These are phyloP conservation scores for Thunnus maccoyii DNA, from an alignment of 2,113 vertebrate genomes.

Conservation along the genomic window DNA sequence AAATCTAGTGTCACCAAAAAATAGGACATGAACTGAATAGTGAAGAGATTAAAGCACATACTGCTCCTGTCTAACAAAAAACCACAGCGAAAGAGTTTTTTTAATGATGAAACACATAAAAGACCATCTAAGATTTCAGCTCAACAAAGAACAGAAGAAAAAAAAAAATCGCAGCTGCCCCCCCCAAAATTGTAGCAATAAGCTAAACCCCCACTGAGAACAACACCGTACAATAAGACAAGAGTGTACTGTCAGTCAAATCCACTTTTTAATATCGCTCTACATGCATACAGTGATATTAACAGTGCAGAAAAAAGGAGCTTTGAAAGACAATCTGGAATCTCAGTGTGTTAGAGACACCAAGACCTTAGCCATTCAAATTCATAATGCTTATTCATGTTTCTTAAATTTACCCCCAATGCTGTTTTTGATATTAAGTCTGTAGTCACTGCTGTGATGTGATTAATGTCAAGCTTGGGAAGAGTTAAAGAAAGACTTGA, in stretches of 20 bases:
- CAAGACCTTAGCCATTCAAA: neutral
- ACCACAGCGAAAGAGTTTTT: neutral
- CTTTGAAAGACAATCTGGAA: conserved; percentile 30
- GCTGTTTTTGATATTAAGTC: neutral
- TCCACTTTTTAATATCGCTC: neutral
- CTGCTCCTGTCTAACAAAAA: conserved; percentile 22
- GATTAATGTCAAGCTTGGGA: conserved; percentile 11
- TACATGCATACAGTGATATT: conserved; percentile 7
- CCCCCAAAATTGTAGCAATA: conserved; percentile 1
- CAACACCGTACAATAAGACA: conserved; percentile 13
- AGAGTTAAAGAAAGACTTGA: neutral
- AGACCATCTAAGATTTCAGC: conserved; percentile 26
- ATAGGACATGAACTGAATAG: conserved; percentile 28
- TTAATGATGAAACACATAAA: conserved; percentile 47
- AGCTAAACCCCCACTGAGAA: conserved; percentile 38
- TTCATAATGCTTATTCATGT: neutral
- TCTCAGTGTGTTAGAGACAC: neutral
- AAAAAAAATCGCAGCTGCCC: conserved; percentile 13
- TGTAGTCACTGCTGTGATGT: conserved; percentile 13
- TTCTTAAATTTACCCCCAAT: neutral
- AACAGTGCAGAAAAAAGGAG: neutral
- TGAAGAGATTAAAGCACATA: conserved; percentile 25
- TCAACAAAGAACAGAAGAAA: conserved; percentile 38
- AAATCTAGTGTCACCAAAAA: conserved; percentile 9
- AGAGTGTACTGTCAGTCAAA: conserved; percentile 24